Evolutionary conservation across 2,888 invertebrate genomes (phyloP), one percentile per base, ranked within the genome.

Genomic region (Philonicus albiceps): DNA sequence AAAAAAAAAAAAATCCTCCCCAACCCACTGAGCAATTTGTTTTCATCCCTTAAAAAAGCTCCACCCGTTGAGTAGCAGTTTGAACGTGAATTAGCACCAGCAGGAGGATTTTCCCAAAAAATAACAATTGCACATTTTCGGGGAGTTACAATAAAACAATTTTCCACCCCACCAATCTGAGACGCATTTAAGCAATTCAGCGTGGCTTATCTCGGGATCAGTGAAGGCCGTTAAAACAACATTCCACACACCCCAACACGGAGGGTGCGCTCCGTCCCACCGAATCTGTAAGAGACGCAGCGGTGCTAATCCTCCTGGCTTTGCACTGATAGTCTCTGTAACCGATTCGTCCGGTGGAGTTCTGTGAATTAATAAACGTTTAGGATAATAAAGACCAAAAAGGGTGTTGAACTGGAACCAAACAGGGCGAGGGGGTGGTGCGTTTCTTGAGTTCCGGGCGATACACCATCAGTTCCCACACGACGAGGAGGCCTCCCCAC

Each of bases 151-250:
- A 86, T 86, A 55, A 86, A 86, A 86, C 76, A 86, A 86, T 86
- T 86, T 86, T 86, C 86, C 86, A 86, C 86, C 76, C 86, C 86
- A 64, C n/a, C 34, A 84, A 30, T 30, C 30, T 53, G 27, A 27
- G 31, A 73, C 73, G 73, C 40, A 75, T 86, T 19, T 40, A 37
- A 86, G 78, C 86, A 86, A 86, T 86, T 78, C 34, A 78, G 53
- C 64, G 22, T 86, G 86, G 81, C 81, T 86, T 86, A 86, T 86
- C 86, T 74, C 74, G 86, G 86, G 86, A 86, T 86, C 86, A 86
- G 74, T 31, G 74, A 40, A 53, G 74, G 31, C 72, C 86, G 74
- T 74, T 80, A 73, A 78, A 80, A 86, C 40, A 86, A 30, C 53
- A 72, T 40, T 22, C 30, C 64, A 16, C 84, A 84, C 73, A 73